Evolutionary conservation across 2,888 invertebrate genomes (phyloP).

Genomic region (Mesochorus sp.): DNA sequence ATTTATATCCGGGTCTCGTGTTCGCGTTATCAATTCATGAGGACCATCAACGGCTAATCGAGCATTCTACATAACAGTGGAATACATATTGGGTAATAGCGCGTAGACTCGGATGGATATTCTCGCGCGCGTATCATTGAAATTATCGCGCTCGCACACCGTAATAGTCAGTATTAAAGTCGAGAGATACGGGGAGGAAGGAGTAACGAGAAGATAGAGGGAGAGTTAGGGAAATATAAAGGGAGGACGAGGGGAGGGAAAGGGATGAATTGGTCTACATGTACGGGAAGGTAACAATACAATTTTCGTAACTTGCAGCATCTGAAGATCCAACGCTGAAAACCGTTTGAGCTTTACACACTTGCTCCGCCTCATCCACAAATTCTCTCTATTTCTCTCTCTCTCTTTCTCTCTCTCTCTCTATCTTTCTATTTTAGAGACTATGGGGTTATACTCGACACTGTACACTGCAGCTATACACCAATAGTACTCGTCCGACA

Average conservation of each 20-base stretch:
- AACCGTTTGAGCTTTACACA: constrained; percentile 36
- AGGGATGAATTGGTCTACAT: not conserved
- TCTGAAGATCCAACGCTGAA: constrained; percentile 40
- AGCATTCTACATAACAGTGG: not conserved
- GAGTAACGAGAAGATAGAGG: too few relatives aligned
- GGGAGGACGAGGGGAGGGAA: too few relatives aligned
- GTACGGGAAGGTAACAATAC: not conserved
- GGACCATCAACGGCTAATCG: not conserved
- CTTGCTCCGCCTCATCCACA: not conserved
- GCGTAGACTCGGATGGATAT: too few relatives aligned
- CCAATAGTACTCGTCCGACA: constrained; percentile 18
- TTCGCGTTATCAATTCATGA: not conserved
- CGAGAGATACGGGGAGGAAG: too few relatives aligned
- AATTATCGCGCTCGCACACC: too few relatives aligned
- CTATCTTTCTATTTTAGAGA: constrained; percentile 7
- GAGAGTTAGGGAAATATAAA: too few relatives aligned
- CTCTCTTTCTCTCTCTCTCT: constrained; percentile 1
- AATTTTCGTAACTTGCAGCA: constrained; percentile 31
- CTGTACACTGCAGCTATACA: constrained; percentile 6
- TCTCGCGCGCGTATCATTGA: too few relatives aligned
- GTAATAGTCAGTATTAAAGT: too few relatives aligned
- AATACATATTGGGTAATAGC: not conserved
- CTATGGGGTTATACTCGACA: constrained; percentile 10
- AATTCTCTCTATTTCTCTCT: not conserved
- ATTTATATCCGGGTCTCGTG: not conserved